A percentile compares a stretch with the other conserved stretches of the same genome.
Conservation (phyloP, 2,113 vertebrate species). For the Astur gentilis region DNA sequence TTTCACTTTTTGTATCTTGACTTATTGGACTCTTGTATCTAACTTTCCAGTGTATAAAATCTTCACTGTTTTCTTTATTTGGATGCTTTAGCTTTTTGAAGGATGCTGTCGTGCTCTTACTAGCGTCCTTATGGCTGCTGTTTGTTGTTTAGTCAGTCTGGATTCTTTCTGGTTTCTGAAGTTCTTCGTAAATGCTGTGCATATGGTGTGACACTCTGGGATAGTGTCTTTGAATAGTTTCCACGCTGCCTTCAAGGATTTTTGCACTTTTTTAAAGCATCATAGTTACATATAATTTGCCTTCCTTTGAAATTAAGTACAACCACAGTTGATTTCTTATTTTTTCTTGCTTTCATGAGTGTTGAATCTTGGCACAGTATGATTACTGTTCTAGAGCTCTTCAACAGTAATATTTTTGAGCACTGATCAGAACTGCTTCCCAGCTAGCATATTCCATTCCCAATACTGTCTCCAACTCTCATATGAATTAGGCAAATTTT, state of each 20-base stretch:
- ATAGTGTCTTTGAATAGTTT: not conserved
- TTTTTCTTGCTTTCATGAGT: constrained; percentile 7
- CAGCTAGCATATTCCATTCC: not conserved
- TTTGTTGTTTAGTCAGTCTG: not conserved
- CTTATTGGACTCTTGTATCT: not conserved
- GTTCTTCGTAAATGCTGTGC: not conserved
- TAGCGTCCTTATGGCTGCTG: not conserved
- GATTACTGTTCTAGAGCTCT: constrained; percentile 25
- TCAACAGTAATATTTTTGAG: constrained; percentile 40
- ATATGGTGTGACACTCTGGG: not conserved
- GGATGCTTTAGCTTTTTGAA: not conserved
- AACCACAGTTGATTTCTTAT: not conserved
- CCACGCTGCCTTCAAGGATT: constrained; percentile 1
- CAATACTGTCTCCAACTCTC: not conserved
- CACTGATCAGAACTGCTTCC: not conserved
- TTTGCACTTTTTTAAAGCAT: constrained; percentile 11
- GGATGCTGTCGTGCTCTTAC: not conserved
- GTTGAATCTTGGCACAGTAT: not conserved
- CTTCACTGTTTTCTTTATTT: not conserved
- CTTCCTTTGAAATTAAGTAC: constrained; percentile 14
- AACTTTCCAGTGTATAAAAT: not conserved
- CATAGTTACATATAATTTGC: not conserved
- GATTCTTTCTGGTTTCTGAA: not conserved
- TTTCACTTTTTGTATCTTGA: not conserved
- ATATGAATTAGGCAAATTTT: constrained; percentile 59